phyloP scores from a whole-genome alignment of 2,888 invertebrate genomes.

The Nomada fucata region DNA sequence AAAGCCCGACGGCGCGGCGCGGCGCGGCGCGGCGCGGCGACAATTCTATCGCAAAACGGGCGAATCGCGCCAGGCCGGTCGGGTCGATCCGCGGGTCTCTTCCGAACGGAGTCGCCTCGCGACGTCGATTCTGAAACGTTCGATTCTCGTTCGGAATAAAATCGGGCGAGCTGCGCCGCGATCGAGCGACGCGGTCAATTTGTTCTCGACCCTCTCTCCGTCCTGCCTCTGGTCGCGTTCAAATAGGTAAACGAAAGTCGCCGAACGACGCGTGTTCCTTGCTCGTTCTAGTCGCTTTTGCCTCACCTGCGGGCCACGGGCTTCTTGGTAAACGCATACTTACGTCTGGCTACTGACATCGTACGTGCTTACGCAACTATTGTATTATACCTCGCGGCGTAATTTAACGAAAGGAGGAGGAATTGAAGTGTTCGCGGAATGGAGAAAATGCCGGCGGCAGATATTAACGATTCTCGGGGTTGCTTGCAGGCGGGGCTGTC shows the following conservation, averaged over 20 bases:
- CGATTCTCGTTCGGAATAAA: slow-evolving; percentile 47
- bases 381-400: not conserved
- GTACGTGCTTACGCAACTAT: not conserved
- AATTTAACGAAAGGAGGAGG: not conserved
- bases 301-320: not conserved
- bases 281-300: not conserved
- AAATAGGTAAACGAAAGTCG: slow-evolving; percentile 2
- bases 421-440: not conserved
- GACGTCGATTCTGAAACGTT: slow-evolving; percentile 46
- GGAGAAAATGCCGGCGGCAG: not conserved
- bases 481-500: too few relatives aligned
- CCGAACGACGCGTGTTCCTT: slow-evolving; percentile 14
- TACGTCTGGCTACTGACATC: not conserved
- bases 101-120: not conserved
- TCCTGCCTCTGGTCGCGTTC: not conserved
- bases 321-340: not conserved
- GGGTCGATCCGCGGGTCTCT: slow-evolving; percentile 14
- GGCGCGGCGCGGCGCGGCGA: slow-evolving; percentile 41
- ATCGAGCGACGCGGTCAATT: slow-evolving; percentile 48
- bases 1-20: slow-evolving; percentile 42
- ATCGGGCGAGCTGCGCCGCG: slow-evolving; percentile 36
- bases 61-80: slow-evolving; percentile 31
- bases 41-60: slow-evolving; percentile 58
- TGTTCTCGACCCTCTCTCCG: slow-evolving; percentile 14
- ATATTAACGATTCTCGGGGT: too few relatives aligned